phyloP scores from a whole-genome alignment of 2,797 vertebrate genomes.

The Phrynocephalus vlangalii region DNA sequence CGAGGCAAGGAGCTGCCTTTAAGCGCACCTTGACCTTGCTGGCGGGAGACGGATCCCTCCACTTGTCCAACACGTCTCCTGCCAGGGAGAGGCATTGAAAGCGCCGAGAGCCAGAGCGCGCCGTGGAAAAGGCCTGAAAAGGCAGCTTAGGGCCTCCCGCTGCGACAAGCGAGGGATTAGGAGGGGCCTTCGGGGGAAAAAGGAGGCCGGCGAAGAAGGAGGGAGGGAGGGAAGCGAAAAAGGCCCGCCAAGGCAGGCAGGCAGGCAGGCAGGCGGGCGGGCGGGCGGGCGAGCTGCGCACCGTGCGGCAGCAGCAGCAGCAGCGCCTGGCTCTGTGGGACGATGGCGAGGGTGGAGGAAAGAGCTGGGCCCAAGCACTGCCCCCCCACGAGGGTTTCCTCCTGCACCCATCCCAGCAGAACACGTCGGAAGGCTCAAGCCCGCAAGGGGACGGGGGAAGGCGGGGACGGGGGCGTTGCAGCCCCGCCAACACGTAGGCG shows the following conservation, averaged over 20 bases:
- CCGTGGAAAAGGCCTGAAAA: conserved; percentile 76
- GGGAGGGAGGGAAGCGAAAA: conserved; percentile 38
- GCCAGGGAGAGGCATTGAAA: conserved; percentile 77
- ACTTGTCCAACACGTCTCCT: conserved; percentile 78
- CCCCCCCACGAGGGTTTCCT: neutral
- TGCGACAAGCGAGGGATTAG: conserved; percentile 80
- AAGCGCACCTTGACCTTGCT: conserved; percentile 76
- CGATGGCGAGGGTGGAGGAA: too few species aligned
- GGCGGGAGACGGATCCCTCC: conserved; percentile 69
- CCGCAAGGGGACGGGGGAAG: neutral
- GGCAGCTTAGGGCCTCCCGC: conserved; percentile 82
- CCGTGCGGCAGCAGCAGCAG: neutral
- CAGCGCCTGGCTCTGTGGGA: neutral
- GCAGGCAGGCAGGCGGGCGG: too few species aligned
- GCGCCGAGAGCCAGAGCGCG: conserved; percentile 63
- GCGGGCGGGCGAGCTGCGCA: too few species aligned
- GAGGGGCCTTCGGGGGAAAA: conserved; percentile 72
- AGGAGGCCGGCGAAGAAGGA: conserved; percentile 42
- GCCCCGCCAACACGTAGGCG: too few species aligned
- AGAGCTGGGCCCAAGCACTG: neutral
- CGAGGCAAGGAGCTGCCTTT: conserved; percentile 46
- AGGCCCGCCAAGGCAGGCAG: neutral
- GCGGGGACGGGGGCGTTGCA: too few species aligned
- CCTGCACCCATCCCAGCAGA: neutral
- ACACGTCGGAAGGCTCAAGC: neutral